Conservation (phyloP, 2,797 vertebrate species). For the Melanotaenia trifasciata region DNA sequence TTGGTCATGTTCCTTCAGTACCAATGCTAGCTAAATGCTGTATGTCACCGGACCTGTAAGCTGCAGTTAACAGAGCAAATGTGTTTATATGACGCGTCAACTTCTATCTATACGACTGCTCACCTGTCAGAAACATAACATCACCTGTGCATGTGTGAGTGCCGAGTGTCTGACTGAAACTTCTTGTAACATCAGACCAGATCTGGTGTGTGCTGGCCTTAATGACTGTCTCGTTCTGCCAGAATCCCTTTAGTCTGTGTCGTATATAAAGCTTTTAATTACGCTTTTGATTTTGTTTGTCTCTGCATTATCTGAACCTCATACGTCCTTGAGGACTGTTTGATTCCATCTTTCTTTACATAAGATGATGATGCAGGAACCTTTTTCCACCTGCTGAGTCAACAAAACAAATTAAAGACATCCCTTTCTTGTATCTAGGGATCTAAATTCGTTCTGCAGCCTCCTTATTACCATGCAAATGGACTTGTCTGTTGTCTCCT, state of each 20-base stretch:
- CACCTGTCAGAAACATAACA: constrained; percentile 17
- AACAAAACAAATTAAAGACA: constrained; percentile 57
- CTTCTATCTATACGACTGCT: constrained; percentile 19
- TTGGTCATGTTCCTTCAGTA: not conserved
- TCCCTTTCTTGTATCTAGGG: constrained; percentile 34
- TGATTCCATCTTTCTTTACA: constrained; percentile 36
- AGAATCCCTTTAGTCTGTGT: not conserved
- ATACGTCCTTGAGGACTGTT: constrained; percentile 23
- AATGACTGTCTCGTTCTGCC: not conserved
- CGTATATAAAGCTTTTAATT: not conserved
- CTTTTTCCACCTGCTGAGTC: constrained; percentile 55
- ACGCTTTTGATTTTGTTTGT: constrained; percentile 11
- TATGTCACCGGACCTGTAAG: constrained; percentile 36
- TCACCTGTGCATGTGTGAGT: not conserved
- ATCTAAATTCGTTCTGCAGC: constrained; percentile 51
- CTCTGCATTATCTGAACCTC: constrained; percentile 14
- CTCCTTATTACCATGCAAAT: constrained; percentile 76
- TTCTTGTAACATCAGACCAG: not conserved
- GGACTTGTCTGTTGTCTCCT: constrained; percentile 54
- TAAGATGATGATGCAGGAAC: constrained; percentile 53
- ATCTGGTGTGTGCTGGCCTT: not conserved
- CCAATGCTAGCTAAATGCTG: constrained; percentile 13
- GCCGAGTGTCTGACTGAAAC: not conserved
- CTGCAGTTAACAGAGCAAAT: constrained; percentile 29
- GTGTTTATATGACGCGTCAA: constrained; percentile 39